Conservation (phyloP, 2,888 invertebrate genomes). For the Dicyrtoma fusca region DNA sequence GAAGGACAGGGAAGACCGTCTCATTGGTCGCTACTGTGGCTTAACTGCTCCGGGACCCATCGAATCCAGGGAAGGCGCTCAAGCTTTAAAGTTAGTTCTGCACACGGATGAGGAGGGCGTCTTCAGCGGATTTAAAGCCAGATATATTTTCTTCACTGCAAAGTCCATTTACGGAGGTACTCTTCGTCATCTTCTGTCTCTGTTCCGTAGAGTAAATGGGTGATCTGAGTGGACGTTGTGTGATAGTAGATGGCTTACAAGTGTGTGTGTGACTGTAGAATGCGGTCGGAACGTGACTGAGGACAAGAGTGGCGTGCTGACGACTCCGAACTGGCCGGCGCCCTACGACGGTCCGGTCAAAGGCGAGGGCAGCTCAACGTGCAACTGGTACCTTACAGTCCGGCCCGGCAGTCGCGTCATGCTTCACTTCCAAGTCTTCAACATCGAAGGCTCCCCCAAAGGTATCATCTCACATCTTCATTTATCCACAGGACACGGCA, state of each 20-base stretch:
- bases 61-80: slow-evolving; percentile 85
- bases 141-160: slow-evolving; percentile 88
- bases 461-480: too few relatives aligned
- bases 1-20: slow-evolving; percentile 76
- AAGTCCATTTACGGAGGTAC: slow-evolving; percentile 81
- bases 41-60: slow-evolving; percentile 76
- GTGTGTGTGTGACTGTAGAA: slow-evolving; percentile 63
- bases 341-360: slow-evolving; percentile 83
- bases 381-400: slow-evolving; percentile 95
- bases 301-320: slow-evolving; percentile 78
- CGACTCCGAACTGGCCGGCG: slow-evolving; percentile 87
- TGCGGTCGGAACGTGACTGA: slow-evolving; percentile 87
- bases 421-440: slow-evolving; percentile 87
- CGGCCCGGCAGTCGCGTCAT: slow-evolving; percentile 83
- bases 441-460: slow-evolving; percentile 88
- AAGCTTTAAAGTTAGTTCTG: slow-evolving; percentile 83
- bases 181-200: too few relatives aligned
- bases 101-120: slow-evolving; percentile 86
- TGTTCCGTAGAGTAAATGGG: too few relatives aligned
- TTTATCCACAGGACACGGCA: too few relatives aligned
- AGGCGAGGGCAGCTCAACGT: slow-evolving; percentile 81
- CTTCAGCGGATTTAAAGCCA: slow-evolving; percentile 93
- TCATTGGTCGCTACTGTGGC: slow-evolving; percentile 73
- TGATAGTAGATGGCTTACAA: too few relatives aligned
- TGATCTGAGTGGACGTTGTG: too few relatives aligned